Evolutionary conservation across 2,888 invertebrate genomes (phyloP).

Genomic region (Acrobeloides nanus): DNA sequence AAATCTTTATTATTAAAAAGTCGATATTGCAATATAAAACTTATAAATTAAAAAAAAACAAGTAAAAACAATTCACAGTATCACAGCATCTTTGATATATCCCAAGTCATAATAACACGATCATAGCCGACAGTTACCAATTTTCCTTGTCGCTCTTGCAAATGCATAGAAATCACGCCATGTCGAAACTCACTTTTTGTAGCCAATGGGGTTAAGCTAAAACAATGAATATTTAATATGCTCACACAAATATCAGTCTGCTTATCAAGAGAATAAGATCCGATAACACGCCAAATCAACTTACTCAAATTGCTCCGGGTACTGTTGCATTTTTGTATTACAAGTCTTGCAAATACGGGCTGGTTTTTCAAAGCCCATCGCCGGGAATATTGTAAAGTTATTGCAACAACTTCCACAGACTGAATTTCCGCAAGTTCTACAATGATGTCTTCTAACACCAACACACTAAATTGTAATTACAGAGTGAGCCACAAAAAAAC

Average conservation of each 20-base stretch:
- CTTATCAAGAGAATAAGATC: not conserved
- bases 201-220: slow-evolving; percentile 81
- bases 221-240: slow-evolving; percentile 40
- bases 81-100: slow-evolving; percentile 31
- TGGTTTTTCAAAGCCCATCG: slow-evolving; percentile 95
- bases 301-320: slow-evolving; percentile 47
- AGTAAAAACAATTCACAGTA: not conserved
- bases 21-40: no score
- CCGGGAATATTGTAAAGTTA: slow-evolving; percentile 78
- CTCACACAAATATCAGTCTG: not conserved
- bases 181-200: slow-evolving; percentile 92
- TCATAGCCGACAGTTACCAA: slow-evolving; percentile 89
- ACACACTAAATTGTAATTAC: slow-evolving; percentile 36
- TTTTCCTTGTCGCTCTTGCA: slow-evolving; percentile 79
- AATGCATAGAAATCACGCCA: slow-evolving; percentile 71
- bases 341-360: slow-evolving; percentile 91
- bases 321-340: slow-evolving; percentile 57
- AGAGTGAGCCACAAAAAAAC: no score
- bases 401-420: slow-evolving; percentile 86
- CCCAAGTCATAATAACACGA: slow-evolving; percentile 72
- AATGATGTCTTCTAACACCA: slow-evolving; percentile 59
- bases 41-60: no score
- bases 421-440: slow-evolving; percentile 76
- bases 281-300: slow-evolving; percentile 13
- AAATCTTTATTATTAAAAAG: no score